Percentiles rank a stretch among this genome's conserved stretches.
Conservation (phyloP, 2,888 invertebrate genomes). For the Hirtodrosophila confusa region DNA sequence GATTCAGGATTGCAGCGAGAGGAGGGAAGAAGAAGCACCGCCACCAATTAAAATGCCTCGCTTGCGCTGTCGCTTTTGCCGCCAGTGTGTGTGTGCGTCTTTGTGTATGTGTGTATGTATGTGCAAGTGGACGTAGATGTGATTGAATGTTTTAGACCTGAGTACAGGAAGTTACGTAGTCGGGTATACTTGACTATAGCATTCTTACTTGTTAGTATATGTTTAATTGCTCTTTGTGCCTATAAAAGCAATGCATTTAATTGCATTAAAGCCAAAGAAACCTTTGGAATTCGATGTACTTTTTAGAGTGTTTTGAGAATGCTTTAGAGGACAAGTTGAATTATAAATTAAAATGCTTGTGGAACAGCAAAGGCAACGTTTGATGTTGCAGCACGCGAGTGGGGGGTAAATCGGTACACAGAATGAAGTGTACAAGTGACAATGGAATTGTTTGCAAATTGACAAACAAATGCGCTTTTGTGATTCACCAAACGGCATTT, state of each 20-base stretch:
- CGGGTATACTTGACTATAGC: too few relatives aligned
- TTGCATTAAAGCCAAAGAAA: background rate
- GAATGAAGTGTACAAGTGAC: slow-evolving; percentile 29
- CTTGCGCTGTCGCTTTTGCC: too few relatives aligned
- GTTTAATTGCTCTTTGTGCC: slow-evolving; percentile 7
- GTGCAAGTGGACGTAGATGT: too few relatives aligned
- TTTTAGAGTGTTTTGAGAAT: slow-evolving; percentile 20
- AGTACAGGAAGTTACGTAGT: too few relatives aligned
- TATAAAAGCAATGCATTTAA: background rate
- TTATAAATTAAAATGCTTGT: slow-evolving; percentile 64
- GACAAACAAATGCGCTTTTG: slow-evolving; percentile 56
- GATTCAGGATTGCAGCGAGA: too few relatives aligned
- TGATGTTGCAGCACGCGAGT: slow-evolving; percentile 21
- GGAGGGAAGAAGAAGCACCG: too few relatives aligned
- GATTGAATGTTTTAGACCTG: too few relatives aligned
- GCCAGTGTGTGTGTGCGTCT: too few relatives aligned
- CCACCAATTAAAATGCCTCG: too few relatives aligned
- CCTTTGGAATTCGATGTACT: background rate
- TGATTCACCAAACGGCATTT: slow-evolving; percentile 41
- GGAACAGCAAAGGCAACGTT: slow-evolving; percentile 31
- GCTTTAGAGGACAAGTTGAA: slow-evolving; percentile 32
- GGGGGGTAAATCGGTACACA: slow-evolving; percentile 1
- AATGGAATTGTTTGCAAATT: slow-evolving; percentile 59
- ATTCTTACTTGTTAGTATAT: too few relatives aligned
- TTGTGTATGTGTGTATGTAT: too few relatives aligned